These are phyloP conservation scores for Diadegma fenestrale DNA, from an alignment of 2,888 invertebrate species.

Conservation along the genomic window DNA sequence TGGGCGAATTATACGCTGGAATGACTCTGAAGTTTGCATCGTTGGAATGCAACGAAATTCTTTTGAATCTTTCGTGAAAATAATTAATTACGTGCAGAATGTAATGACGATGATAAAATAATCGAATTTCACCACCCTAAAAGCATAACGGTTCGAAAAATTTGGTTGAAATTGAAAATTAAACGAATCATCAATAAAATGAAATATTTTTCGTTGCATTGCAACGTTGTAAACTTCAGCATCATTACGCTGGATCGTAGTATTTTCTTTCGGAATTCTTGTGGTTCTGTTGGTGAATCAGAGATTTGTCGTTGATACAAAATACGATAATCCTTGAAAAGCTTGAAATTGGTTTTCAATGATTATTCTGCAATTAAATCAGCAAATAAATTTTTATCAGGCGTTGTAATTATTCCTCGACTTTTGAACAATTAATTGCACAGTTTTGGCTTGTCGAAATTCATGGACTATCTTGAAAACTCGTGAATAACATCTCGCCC, in stretches of 20 bases:
- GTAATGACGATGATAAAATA: too few relatives aligned
- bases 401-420: not conserved
- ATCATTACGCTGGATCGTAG: not conserved
- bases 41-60: too few relatives aligned
- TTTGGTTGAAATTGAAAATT: too few relatives aligned
- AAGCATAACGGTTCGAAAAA: too few relatives aligned
- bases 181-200: too few relatives aligned
- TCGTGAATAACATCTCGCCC: slow-evolving; percentile 45
- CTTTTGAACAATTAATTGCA: slow-evolving; percentile 26
- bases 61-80: too few relatives aligned
- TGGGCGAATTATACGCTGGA: not conserved
- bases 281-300: not conserved
- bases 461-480: slow-evolving; percentile 48
- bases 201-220: too few relatives aligned
- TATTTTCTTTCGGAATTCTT: not conserved
- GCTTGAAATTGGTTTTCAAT: not conserved
- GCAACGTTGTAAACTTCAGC: too few relatives aligned
- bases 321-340: not conserved
- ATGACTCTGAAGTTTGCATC: too few relatives aligned
- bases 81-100: too few relatives aligned
- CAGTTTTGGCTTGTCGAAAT: slow-evolving; percentile 29
- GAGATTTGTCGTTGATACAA: not conserved
- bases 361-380: not conserved
- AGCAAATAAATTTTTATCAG: not conserved
- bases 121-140: too few relatives aligned